phyloP scores from a whole-genome alignment of 2,888 invertebrate species.

The Nemapogon koenigi region DNA sequence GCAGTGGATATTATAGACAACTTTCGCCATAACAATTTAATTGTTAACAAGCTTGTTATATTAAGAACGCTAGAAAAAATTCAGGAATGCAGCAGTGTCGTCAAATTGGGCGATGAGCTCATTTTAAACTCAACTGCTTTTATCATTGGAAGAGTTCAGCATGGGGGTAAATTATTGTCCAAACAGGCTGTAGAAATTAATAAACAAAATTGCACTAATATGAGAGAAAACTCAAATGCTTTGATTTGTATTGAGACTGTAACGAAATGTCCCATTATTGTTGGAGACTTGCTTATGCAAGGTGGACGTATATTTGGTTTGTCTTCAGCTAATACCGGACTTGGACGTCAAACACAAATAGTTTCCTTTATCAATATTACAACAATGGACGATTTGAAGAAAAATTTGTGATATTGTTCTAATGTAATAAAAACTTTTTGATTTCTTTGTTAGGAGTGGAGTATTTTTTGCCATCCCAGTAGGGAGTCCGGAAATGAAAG shows the following conservation, averaged over 20 bases:
- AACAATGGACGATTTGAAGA: no score
- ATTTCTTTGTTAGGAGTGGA: background rate
- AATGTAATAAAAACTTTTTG: background rate
- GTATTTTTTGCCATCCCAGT: no score
- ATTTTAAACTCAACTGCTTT: conserved; percentile 22
- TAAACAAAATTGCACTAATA: conserved; percentile 13
- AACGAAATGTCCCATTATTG: conserved; percentile 35
- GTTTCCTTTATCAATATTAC: background rate
- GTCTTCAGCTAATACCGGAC: conserved; percentile 24
- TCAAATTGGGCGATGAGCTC: conserved; percentile 26
- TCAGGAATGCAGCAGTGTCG: conserved; percentile 27
- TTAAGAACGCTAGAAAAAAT: conserved; percentile 34
- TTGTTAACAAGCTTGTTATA: conserved; percentile 34
- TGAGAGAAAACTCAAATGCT: background rate
- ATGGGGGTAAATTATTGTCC: conserved; percentile 29
- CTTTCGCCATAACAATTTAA: conserved; percentile 30
- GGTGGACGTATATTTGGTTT: conserved; percentile 31
- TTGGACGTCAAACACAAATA: background rate
- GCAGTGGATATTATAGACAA: conserved; percentile 29
- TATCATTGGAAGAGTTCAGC: conserved; percentile 36
- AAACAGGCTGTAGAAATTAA: conserved; percentile 30
- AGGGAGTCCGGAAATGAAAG: no score
- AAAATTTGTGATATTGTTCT: background rate
- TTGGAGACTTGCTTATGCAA: conserved; percentile 43
- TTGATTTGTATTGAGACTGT: conserved; percentile 34